phyloP scores from a whole-genome alignment of 2,113 vertebrate genomes.

The Stomatorhinus ivindoensis region DNA sequence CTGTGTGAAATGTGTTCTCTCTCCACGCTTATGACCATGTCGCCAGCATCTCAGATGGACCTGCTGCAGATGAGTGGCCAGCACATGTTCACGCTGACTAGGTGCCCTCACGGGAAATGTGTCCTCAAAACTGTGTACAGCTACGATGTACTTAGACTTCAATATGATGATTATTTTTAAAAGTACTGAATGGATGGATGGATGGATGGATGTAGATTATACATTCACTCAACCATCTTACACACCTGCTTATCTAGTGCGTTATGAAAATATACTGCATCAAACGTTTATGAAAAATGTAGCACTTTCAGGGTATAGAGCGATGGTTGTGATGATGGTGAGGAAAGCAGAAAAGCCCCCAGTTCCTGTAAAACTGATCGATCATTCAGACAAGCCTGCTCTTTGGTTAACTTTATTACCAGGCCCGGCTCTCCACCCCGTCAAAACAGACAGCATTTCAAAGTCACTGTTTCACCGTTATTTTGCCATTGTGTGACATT shows the following conservation, averaged over 20 bases:
- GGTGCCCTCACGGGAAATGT: neutral
- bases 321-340: neutral
- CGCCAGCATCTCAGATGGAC: neutral
- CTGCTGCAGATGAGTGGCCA: neutral
- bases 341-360: neutral
- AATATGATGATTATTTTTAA: neutral
- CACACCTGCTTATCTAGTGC: neutral
- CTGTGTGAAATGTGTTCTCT: neutral
- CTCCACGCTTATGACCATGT: neutral
- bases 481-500: slow-evolving; percentile 17
- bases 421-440: neutral
- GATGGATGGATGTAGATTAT: neutral
- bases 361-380: neutral
- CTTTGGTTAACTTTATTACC: slow-evolving; percentile 12
- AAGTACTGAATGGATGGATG: neutral
- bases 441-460: slow-evolving; percentile 15
- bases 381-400: slow-evolving; percentile 4
- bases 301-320: neutral
- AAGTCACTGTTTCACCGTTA: slow-evolving; percentile 2
- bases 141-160: neutral
- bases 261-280: neutral
- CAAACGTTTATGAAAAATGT: neutral
- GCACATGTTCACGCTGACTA: neutral
- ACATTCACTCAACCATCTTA: neutral
- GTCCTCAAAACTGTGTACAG: neutral